These are phyloP conservation scores for Siniperca undulata DNA, from an alignment of 2,797 vertebrate species.

Conservation along the genomic window DNA sequence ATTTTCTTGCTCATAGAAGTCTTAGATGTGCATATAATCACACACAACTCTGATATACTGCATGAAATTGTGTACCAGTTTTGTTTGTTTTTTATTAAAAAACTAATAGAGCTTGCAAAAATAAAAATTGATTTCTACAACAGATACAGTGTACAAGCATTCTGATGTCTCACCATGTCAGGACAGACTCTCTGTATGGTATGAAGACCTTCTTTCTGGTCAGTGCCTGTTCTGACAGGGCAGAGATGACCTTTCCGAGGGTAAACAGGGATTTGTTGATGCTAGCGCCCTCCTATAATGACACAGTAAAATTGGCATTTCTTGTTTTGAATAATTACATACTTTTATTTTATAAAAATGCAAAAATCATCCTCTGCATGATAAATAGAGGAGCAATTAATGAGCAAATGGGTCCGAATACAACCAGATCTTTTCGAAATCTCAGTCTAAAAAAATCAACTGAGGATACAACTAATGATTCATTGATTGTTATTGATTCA, in stretches of 20 bases:
- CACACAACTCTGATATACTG: background rate
- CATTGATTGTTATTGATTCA: background rate
- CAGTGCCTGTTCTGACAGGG: constrained; percentile 91
- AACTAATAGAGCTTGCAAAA: background rate
- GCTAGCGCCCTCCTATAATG: constrained; percentile 92
- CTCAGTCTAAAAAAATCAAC: background rate
- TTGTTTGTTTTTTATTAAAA: background rate
- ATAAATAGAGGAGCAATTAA: background rate
- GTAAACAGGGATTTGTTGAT: constrained; percentile 98
- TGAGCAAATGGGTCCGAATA: background rate
- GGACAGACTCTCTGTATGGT: constrained; percentile 96
- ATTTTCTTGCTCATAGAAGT: background rate
- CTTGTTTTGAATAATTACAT: background rate
- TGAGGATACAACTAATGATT: background rate
- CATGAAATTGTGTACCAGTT: background rate
- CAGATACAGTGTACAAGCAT: background rate
- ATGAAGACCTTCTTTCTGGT: constrained; percentile 89
- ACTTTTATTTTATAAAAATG: background rate
- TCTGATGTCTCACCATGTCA: constrained; percentile 91
- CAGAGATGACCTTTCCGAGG: constrained; percentile 96
- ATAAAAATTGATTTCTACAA: background rate
- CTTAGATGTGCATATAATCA: background rate
- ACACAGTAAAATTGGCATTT: constrained; percentile 11
- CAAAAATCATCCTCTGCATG: background rate
- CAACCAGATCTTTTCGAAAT: background rate